Percentiles rank a stretch among this genome's conserved stretches.
Evolutionary conservation across 2,797 vertebrate genomes (phyloP).

Genomic region (Amniataba percoides): DNA sequence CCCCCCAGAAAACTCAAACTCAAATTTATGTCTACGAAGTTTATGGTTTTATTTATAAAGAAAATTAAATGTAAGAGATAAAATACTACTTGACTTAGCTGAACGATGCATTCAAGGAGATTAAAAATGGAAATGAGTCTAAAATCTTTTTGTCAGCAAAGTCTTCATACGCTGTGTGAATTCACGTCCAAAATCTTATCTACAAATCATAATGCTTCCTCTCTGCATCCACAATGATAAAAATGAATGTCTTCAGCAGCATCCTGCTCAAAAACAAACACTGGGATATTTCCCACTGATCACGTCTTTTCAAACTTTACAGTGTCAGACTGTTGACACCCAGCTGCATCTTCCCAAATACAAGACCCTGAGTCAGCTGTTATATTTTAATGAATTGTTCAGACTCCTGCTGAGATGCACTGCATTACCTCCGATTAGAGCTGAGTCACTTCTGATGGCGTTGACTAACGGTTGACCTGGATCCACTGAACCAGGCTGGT

Average conservation of each 20-base stretch:
- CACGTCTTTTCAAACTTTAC: background rate
- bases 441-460: conserved; percentile 91
- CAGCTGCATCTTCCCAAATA: background rate
- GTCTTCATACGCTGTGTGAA: conserved; percentile 9
- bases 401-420: background rate
- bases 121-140: conserved; percentile 21
- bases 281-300: background rate
- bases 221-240: background rate
- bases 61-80: background rate
- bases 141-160: conserved; percentile 44
- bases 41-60: conserved; percentile 32
- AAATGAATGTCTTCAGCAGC: background rate
- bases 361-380: background rate
- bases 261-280: background rate
- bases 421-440: conserved; percentile 94
- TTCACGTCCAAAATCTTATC: background rate
- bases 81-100: background rate
- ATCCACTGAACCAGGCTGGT: conserved; percentile 91
- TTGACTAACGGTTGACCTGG: conserved; percentile 91
- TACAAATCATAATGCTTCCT: conserved; percentile 8
- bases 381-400: conserved; percentile 7
- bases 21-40: background rate
- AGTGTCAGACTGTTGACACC: background rate
- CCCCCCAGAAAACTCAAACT: background rate
- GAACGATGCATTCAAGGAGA: background rate